A percentile compares a stretch with the other conserved stretches of the same genome.
These are phyloP conservation scores for Anguilla anguilla DNA, from an alignment of 2,797 vertebrate genomes.

Conservation along the genomic window DNA sequence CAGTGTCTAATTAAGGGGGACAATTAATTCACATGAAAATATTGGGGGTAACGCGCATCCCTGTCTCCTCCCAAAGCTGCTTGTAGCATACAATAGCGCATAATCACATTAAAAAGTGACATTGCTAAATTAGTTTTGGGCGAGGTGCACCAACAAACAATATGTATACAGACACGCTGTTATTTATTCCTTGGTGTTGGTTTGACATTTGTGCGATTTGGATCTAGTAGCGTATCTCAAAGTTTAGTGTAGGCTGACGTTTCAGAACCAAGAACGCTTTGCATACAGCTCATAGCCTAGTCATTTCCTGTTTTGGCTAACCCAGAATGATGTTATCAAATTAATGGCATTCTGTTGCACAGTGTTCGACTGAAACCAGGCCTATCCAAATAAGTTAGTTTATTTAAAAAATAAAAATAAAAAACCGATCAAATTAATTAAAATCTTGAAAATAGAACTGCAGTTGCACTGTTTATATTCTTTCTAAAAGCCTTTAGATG, in stretches of 20 bases:
- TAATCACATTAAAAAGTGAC: not conserved
- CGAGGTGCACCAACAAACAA: not conserved
- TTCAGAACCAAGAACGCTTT: not conserved
- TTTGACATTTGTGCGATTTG: not conserved
- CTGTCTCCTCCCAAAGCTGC: not conserved
- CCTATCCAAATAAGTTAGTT: not conserved
- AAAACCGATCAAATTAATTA: not conserved
- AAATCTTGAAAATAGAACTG: not conserved
- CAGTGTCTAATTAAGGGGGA: not conserved
- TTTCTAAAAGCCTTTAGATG: not conserved
- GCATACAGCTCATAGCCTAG: not conserved
- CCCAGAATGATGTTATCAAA: not conserved
- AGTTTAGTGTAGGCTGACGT: not conserved
- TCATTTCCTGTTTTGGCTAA: conserved; percentile 13
- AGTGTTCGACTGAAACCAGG: not conserved
- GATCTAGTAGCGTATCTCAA: not conserved
- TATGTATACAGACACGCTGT: not conserved
- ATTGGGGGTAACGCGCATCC: not conserved
- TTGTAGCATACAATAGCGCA: not conserved
- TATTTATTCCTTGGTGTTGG: not conserved
- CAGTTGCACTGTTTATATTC: not conserved
- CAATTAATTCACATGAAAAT: not conserved
- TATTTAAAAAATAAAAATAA: not conserved
- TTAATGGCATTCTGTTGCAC: not conserved
- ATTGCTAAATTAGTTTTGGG: not conserved